These are phyloP conservation scores for Megalops cyprinoides DNA, from an alignment of 2,797 vertebrate genomes.

Conservation along the genomic window DNA sequence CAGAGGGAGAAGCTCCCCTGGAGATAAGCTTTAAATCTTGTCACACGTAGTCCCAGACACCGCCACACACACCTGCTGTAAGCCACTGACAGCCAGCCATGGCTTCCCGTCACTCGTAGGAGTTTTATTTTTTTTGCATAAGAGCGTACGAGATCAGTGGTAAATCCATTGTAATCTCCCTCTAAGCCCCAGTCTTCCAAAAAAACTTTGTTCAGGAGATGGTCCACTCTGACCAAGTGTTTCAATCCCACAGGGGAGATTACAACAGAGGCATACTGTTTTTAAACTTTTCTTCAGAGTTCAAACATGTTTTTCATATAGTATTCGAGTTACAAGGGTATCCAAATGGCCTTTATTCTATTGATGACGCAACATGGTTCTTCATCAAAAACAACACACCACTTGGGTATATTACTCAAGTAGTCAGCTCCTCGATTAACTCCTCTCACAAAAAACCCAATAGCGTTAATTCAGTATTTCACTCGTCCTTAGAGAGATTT, in stretches of 20 bases:
- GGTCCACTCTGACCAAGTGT: conserved; percentile 70
- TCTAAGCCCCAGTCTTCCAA: conserved; percentile 68
- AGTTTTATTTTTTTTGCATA: conserved; percentile 65
- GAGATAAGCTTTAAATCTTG: conserved; percentile 50
- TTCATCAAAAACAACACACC: neutral
- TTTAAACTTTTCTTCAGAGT: conserved; percentile 64
- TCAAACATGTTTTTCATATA: conserved; percentile 42
- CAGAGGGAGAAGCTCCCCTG: conserved; percentile 45
- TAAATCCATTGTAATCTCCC: conserved; percentile 80
- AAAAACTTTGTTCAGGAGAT: conserved; percentile 66
- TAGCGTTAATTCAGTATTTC: conserved; percentile 27
- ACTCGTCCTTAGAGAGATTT: conserved; percentile 11
- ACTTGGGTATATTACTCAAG: neutral
- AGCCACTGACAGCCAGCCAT: conserved; percentile 55
- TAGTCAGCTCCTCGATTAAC: neutral
- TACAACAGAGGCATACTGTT: conserved; percentile 68
- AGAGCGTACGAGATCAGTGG: conserved; percentile 67
- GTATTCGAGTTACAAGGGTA: conserved; percentile 59
- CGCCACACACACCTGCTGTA: conserved; percentile 51
- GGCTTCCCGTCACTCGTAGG: conserved; percentile 46
- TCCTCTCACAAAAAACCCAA: neutral
- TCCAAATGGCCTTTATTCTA: conserved; percentile 50
- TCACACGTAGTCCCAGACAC: conserved; percentile 33
- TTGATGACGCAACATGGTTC: conserved; percentile 53
- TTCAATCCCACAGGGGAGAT: conserved; percentile 75